Evolutionary conservation across 1,140 invertebrate species (phyloP).

Genomic region (Copidosoma floridanum): DNA sequence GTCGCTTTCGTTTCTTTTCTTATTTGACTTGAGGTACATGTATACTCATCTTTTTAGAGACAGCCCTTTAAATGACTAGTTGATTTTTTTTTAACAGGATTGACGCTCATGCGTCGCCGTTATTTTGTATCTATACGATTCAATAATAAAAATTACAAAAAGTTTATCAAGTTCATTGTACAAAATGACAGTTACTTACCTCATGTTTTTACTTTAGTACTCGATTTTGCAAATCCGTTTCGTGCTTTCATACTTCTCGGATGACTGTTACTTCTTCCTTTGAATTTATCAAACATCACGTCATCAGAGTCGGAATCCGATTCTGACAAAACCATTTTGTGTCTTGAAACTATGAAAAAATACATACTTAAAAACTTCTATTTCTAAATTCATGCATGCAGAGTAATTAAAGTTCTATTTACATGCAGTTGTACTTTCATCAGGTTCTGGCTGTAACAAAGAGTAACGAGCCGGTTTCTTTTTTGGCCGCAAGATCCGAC

Average conservation of each 20-base stretch:
- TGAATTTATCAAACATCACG: conserved; percentile 49
- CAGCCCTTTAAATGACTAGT: conserved; percentile 39
- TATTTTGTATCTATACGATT: conserved; percentile 20
- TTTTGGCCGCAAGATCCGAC: conserved; percentile 43
- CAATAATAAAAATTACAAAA: no score
- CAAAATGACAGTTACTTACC: conserved; percentile 24
- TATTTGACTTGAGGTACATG: conserved; percentile 24
- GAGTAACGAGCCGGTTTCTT: conserved; percentile 53
- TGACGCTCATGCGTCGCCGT: conserved; percentile 26
- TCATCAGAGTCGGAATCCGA: conserved; percentile 54
- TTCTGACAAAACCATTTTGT: conserved; percentile 52
- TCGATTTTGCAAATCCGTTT: conserved; percentile 48
- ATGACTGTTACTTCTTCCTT: conserved; percentile 43
- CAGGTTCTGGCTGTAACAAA: conserved; percentile 48
- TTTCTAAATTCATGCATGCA: no score
- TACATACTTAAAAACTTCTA: no score
- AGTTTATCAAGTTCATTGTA: no score
- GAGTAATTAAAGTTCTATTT: conserved; percentile 10
- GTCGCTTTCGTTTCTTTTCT: no score
- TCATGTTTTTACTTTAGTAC: conserved; percentile 47
- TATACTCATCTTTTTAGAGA: conserved; percentile 27
- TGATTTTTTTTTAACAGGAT: conserved; percentile 34
- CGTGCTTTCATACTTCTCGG: conserved; percentile 46
- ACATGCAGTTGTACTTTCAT: conserved; percentile 50
- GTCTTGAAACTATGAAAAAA: conserved; percentile 44